Conservation (phyloP, 2,888 invertebrate species). For the Pediacus dermestoides region DNA sequence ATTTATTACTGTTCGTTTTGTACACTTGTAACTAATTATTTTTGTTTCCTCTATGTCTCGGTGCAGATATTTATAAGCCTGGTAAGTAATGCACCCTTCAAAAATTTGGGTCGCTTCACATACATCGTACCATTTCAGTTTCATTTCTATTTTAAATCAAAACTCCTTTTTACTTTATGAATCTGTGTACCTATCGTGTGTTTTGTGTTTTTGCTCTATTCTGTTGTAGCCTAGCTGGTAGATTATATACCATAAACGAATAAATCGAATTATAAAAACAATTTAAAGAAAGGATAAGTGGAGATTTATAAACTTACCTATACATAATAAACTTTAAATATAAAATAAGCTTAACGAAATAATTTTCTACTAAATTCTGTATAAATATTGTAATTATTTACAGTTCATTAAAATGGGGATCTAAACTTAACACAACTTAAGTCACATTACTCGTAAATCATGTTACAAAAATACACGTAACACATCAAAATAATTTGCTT, state of each 20-base stretch:
- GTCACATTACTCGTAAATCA: too few species aligned
- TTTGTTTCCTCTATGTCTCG: constrained; percentile 38
- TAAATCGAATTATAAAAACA: too few species aligned
- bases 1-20: constrained; percentile 14
- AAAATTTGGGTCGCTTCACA: constrained; percentile 2
- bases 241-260: too few species aligned
- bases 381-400: constrained; percentile 2
- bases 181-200: background rate
- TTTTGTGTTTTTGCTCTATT: too few species aligned
- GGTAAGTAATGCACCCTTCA: constrained; percentile 41
- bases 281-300: too few species aligned
- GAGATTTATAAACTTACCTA: too few species aligned
- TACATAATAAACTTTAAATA: too few species aligned
- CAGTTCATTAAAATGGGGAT: constrained; percentile 5
- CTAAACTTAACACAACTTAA: too few species aligned
- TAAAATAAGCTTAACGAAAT: too few species aligned
- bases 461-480: too few species aligned
- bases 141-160: constrained; percentile 3
- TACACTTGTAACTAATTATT: constrained; percentile 33
- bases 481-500: too few species aligned
- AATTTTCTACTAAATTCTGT: background rate
- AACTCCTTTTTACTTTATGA: constrained; percentile 7
- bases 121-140: constrained; percentile 7
- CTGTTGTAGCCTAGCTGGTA: too few species aligned
- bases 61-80: constrained; percentile 47